Percentiles rank a stretch among this genome's conserved stretches.
Conservation (phyloP, 2,888 invertebrate species). For the Trissonchulus latispiculum region DNA sequence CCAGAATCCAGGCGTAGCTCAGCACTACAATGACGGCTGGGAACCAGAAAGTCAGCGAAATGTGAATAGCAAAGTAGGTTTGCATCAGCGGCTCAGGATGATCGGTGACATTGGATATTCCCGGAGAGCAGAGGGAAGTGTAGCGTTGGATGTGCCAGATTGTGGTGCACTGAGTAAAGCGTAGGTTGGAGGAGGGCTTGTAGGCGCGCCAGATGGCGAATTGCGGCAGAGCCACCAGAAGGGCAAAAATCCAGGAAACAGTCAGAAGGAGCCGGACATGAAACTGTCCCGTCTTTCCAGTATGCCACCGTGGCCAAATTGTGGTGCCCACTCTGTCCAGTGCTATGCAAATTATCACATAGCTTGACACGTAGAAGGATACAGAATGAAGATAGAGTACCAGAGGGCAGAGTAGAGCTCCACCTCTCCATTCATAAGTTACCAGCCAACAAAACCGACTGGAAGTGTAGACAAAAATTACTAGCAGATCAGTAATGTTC, state of each 20-base stretch:
- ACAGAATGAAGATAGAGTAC: conserved; percentile 39
- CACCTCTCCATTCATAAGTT: conserved; percentile 42
- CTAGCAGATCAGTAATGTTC: conserved; percentile 40
- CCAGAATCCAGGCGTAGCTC: conserved; percentile 8
- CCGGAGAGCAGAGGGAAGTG: not conserved
- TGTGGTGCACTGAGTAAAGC: conserved; percentile 14
- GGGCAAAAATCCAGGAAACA: conserved; percentile 4
- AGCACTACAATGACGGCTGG: conserved; percentile 10
- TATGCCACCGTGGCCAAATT: conserved; percentile 12
- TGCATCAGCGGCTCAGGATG: not conserved
- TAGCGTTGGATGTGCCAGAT: conserved; percentile 12
- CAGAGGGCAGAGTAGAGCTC: conserved; percentile 37
- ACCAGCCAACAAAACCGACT: conserved; percentile 38
- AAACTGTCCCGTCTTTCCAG: not conserved
- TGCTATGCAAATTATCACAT: conserved; percentile 43
- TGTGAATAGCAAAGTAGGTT: not conserved
- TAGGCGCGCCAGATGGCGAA: not conserved
- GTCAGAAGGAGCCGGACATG: not conserved
- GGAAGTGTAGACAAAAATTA: conserved; percentile 41
- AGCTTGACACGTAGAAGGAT: conserved; percentile 39
- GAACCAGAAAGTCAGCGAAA: conserved; percentile 6
- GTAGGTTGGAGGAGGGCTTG: not conserved
- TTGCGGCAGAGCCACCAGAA: conserved; percentile 7
- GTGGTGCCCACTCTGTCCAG: conserved; percentile 35
- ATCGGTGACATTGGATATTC: not conserved